Evolutionary conservation across 2,797 vertebrate species (phyloP).

Genomic region (Artibeus jamaicensis): DNA sequence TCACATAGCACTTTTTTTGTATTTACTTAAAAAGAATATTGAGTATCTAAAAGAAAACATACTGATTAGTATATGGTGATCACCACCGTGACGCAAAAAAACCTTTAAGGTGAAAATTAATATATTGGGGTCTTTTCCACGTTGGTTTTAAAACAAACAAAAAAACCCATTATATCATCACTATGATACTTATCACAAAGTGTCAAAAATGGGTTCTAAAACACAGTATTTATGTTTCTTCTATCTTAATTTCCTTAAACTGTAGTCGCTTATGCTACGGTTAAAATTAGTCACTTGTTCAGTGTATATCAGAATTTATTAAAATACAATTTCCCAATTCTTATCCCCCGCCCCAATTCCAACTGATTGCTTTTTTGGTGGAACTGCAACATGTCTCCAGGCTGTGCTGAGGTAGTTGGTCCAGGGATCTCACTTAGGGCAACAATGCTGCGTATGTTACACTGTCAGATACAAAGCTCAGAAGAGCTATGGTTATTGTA

Average conservation of each 20-base stretch:
- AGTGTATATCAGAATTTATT: not conserved
- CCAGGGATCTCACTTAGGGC: not conserved
- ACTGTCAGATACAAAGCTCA: too few relatives aligned
- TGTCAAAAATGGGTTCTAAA: not conserved
- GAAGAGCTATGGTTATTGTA: not conserved
- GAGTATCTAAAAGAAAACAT: not conserved
- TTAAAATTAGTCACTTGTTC: not conserved
- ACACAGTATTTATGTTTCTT: not conserved
- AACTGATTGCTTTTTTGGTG: not conserved
- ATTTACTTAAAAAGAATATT: not conserved
- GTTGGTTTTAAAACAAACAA: not conserved
- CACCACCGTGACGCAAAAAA: not conserved
- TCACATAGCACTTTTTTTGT: not conserved
- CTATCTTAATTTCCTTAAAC: not conserved
- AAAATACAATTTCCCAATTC: not conserved
- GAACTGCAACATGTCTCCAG: not conserved
- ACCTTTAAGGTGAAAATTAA: not conserved
- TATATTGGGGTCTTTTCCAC: not conserved
- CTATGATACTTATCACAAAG: too few relatives aligned
- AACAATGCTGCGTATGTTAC: not conserved
- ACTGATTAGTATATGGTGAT: not conserved
- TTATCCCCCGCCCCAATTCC: not conserved
- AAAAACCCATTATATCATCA: not conserved
- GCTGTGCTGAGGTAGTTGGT: not conserved
- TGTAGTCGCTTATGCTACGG: too few relatives aligned